Evolutionary conservation across 2,888 invertebrate genomes (phyloP).

Genomic region (Eucera pruinosa): DNA sequence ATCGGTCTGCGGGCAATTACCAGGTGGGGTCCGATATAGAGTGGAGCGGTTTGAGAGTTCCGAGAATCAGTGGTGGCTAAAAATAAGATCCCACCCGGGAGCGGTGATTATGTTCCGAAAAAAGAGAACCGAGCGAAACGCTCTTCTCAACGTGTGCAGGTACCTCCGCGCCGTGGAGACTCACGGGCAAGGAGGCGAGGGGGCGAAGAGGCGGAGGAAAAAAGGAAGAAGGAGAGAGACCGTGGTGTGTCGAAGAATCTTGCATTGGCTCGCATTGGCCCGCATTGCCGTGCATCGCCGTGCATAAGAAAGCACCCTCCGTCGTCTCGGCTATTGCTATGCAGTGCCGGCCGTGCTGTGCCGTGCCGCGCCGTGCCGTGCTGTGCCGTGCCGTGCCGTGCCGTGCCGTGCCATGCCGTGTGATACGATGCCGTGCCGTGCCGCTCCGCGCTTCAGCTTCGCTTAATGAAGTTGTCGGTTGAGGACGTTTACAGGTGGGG

Average conservation of each 20-base stretch:
- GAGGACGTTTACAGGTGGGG: conserved; percentile 83
- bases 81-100: conserved; percentile 84
- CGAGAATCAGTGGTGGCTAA: conserved; percentile 81
- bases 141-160: conserved; percentile 67
- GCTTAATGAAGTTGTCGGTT: conserved; percentile 84
- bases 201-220: conserved; percentile 59
- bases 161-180: too few relatives aligned
- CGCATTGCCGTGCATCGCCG: conserved; percentile 29
- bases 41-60: conserved; percentile 75
- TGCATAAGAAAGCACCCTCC: too few relatives aligned
- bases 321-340: conserved; percentile 1
- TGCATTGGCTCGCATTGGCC: too few relatives aligned
- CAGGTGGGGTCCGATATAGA: conserved; percentile 70
- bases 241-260: conserved; percentile 48
- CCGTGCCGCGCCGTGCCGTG: conserved; percentile 3
- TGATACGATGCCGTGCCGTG: conserved; percentile 4
- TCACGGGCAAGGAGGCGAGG: too few relatives aligned
- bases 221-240: conserved; percentile 35
- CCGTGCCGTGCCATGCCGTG: conserved; percentile 27
- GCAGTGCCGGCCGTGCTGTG: neutral
- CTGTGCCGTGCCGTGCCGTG: neutral
- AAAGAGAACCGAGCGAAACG: conserved; percentile 74
- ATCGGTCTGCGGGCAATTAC: conserved; percentile 80
- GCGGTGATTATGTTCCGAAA: conserved; percentile 81
- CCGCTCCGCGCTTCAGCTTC: conserved; percentile 68